These are phyloP conservation scores for Archocentrus centrarchus DNA, from an alignment of 2,113 vertebrate genomes.

Conservation along the genomic window DNA sequence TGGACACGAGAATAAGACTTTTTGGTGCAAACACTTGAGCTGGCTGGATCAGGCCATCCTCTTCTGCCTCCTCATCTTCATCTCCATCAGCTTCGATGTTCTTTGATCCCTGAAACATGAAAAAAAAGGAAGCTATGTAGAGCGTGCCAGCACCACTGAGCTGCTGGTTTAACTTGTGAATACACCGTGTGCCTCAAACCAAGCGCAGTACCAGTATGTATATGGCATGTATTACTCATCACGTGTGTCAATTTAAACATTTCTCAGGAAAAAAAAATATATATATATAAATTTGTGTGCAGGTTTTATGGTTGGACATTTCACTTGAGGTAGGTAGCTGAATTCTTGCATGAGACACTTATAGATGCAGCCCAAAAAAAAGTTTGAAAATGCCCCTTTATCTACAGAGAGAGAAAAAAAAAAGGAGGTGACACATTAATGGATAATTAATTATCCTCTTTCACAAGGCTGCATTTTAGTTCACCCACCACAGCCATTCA, in stretches of 20 bases:
- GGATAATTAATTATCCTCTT: conserved; percentile 15
- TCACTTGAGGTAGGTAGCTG: neutral
- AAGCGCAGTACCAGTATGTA: neutral
- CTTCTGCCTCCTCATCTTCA: conserved; percentile 89
- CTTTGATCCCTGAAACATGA: conserved; percentile 89
- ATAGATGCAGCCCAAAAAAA: neutral
- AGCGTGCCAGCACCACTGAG: conserved; percentile 21
- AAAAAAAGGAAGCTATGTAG: conserved; percentile 39
- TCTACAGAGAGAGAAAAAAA: neutral
- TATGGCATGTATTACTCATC: neutral
- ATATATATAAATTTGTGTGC: neutral
- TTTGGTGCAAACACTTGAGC: conserved; percentile 98
- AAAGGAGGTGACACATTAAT: conserved; percentile 1
- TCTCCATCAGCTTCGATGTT: conserved; percentile 85
- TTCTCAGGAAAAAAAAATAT: neutral
- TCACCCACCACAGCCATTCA: conserved; percentile 15
- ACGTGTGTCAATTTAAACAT: neutral
- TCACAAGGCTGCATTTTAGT: conserved; percentile 30
- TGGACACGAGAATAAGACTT: conserved; percentile 96
- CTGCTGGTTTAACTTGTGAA: conserved; percentile 22
- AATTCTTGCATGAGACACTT: neutral
- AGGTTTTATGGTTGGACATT: too few relatives aligned
- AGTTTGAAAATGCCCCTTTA: conserved; percentile 13
- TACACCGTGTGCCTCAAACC: conserved; percentile 6
- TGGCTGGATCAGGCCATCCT: conserved; percentile 93